Evolutionary conservation across 2,888 invertebrate genomes (phyloP).

Genomic region (Lysandra bellargus): DNA sequence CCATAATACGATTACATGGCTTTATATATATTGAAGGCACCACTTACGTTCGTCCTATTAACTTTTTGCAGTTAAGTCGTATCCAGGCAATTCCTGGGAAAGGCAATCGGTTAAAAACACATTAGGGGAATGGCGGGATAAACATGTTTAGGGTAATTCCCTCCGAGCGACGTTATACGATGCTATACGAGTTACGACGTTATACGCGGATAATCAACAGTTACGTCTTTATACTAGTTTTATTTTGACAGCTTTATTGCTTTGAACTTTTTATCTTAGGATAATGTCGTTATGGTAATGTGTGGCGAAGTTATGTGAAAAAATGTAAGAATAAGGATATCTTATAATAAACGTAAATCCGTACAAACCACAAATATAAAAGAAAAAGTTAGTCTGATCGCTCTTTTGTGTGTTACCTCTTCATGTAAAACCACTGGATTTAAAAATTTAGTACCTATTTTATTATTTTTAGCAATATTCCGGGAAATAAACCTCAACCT

Average conservation of each 20-base stretch:
- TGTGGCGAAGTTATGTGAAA: background rate
- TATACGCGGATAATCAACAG: conserved; percentile 33
- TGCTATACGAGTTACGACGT: conserved; percentile 3
- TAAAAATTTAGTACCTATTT: too few relatives aligned
- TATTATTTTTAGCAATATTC: too few relatives aligned
- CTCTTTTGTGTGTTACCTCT: too few relatives aligned
- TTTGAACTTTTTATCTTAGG: background rate
- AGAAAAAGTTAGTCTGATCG: too few relatives aligned
- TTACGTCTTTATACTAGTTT: conserved; percentile 20
- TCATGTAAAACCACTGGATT: too few relatives aligned
- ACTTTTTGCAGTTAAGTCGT: conserved; percentile 9
- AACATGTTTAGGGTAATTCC: conserved; percentile 22
- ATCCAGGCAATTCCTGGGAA: background rate
- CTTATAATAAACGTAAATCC: too few relatives aligned
- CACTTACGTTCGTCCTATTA: background rate
- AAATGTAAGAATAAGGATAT: too few relatives aligned
- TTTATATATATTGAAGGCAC: background rate
- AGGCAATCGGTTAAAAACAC: conserved; percentile 26
- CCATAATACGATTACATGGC: background rate
- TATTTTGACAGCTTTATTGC: conserved; percentile 11
- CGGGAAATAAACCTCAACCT: too few relatives aligned
- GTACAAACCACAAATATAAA: too few relatives aligned
- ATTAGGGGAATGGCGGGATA: conserved; percentile 25
- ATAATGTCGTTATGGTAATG: background rate
- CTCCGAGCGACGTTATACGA: background rate